Base-by-base conservation (phyloP, 2,113 vertebrate genomes). In the Brachyhypopomus gauderio region DNA sequence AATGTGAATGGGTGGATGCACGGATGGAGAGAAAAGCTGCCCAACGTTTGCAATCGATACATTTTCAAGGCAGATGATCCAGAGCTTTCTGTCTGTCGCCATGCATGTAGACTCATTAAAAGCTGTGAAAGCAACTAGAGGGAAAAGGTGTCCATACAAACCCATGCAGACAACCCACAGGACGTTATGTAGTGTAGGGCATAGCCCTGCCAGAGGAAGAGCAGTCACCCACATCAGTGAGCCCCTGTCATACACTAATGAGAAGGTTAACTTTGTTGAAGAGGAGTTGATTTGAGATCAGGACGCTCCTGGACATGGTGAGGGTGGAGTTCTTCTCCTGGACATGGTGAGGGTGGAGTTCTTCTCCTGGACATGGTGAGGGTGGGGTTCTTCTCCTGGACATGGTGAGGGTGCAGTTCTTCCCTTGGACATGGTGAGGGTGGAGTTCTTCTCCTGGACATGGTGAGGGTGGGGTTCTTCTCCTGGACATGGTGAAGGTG, bases 1-100 rank as follows among this genome's bases (percentile, higher is more conserved):
- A n/a, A n/a, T n/a, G n/a, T n/a, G n/a, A n/a, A n/a, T n/a, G n/a
- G n/a, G n/a, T n/a, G n/a, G n/a, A n/a, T n/a, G n/a, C n/a, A n/a
- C n/a, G n/a, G n/a, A n/a, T n/a, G 60, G 41, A 25, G 74, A 58
- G 80, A 72, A 67, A 27, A 27, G 20, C 25, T 64, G 34, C 36
- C 11, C 55, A 48, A 71, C 70, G 48, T 25, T 41, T 4, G 38
- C 7, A 7, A 41, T 41, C 7, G 3, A 41, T 3, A 41, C 38
- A 41, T 41, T 41, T 41, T 41, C 3, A 41, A 41, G 7, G n/a
- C n/a, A n/a, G n/a, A n/a, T n/a, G n/a, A n/a, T n/a, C n/a, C n/a
- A n/a, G n/a, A n/a, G n/a, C n/a, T n/a, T n/a, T n/a, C n/a, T n/a
- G n/a, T 30, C 30, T 30, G 30, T 30, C 1, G 62, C 34, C 34